Conservation (phyloP, 2,797 vertebrate genomes). For the Numenius phaeopus region DNA sequence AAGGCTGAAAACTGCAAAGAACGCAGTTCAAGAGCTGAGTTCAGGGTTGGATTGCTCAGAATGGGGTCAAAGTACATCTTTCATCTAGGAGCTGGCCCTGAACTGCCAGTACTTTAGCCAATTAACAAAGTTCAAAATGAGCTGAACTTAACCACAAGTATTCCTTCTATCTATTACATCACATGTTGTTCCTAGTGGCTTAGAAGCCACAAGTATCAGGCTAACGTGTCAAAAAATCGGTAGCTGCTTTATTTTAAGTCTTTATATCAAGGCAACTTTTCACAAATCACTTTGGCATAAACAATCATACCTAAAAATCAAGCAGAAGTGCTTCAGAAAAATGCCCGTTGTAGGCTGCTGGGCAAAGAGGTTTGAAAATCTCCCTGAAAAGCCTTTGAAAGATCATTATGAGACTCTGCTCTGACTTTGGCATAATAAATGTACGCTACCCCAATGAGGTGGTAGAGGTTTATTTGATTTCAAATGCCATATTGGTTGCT, state of each 20-base stretch:
- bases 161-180: not conserved
- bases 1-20: not conserved
- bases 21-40: not conserved
- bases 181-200: not conserved
- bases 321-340: constrained; percentile 57
- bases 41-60: not conserved
- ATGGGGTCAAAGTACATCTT: not conserved
- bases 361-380: not conserved
- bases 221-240: not conserved
- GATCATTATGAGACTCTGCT: not conserved
- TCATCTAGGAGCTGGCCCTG: not conserved
- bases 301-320: constrained; percentile 28
- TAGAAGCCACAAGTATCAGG: not conserved
- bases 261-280: not conserved
- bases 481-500: constrained; percentile 8
- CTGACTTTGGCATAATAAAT: not conserved
- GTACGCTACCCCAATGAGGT: not conserved
- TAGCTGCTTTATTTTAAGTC: not conserved
- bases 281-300: constrained; percentile 48
- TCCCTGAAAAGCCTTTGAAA: not conserved
- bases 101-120: not conserved
- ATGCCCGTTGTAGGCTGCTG: not conserved
- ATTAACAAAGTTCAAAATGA: not conserved
- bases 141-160: not conserved
- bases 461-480: constrained; percentile 18